These are phyloP conservation scores for Leptodactylus fallax DNA, from an alignment of 2,797 vertebrate genomes.

Conservation along the genomic window DNA sequence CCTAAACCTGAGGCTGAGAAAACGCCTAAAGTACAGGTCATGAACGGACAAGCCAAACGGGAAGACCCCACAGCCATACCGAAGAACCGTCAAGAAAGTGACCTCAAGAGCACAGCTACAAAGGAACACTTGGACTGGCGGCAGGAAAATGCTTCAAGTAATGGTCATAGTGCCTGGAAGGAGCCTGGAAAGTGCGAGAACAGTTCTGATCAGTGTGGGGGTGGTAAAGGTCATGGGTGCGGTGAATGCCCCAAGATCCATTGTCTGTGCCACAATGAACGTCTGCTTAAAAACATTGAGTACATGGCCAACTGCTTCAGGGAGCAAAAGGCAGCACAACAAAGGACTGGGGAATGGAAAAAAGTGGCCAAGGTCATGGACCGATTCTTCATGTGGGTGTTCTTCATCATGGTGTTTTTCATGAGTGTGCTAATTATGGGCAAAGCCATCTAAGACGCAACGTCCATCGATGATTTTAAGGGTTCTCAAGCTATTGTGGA, in stretches of 20 bases:
- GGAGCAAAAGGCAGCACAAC: constrained; percentile 80
- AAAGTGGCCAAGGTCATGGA: constrained; percentile 91
- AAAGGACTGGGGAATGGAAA: constrained; percentile 84
- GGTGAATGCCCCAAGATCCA: constrained; percentile 59
- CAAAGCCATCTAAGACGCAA: constrained; percentile 77
- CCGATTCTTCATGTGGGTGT: constrained; percentile 91
- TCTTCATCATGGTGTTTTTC: constrained; percentile 89
- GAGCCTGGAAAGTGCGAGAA: constrained; percentile 64
- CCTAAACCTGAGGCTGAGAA: constrained; percentile 31
- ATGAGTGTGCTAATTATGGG: constrained; percentile 88
- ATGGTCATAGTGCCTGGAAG: constrained; percentile 63
- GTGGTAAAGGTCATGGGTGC: constrained; percentile 51
- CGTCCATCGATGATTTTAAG: accelerated
- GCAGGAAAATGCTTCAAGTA: constrained; percentile 70
- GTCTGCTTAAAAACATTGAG: constrained; percentile 76
- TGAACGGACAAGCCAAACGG: constrained; percentile 64
- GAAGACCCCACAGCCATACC: constrained; percentile 54
- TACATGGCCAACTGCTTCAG: constrained; percentile 83
- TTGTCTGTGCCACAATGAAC: constrained; percentile 80
- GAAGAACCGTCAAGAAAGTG: constrained; percentile 53
- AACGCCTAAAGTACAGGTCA: constrained; percentile 49
- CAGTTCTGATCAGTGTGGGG: constrained; percentile 49
- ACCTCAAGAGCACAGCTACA: constrained; percentile 49
- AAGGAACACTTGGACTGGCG: constrained; percentile 70
- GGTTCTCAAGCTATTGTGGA: accelerated